Evolutionary conservation across 2,113 vertebrate genomes (phyloP).

Genomic region (Phrynosoma platyrhinos): DNA sequence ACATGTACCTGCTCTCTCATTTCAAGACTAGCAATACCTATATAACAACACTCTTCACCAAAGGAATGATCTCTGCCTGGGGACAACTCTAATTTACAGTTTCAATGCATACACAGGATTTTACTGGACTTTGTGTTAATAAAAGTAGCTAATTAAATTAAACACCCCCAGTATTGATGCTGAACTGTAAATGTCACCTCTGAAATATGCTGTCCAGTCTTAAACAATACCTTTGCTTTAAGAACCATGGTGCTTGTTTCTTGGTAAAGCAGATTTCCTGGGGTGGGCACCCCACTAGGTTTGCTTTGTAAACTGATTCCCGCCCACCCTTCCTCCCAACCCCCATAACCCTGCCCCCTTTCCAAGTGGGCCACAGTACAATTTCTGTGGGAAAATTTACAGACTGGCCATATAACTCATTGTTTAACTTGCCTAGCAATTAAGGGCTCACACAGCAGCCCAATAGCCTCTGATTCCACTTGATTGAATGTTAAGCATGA

Average conservation of each 20-base stretch:
- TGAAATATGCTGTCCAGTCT: conserved; percentile 47
- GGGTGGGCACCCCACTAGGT: background rate
- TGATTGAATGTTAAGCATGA: conserved; percentile 66
- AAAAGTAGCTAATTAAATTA: conserved; percentile 71
- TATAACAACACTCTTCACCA: conserved; percentile 46
- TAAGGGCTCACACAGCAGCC: conserved; percentile 51
- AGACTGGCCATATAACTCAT: conserved; percentile 43
- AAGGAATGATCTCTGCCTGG: conserved; percentile 34
- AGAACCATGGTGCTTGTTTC: fast-evolving
- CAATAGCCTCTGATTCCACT: conserved; percentile 57
- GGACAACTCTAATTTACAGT: conserved; percentile 60
- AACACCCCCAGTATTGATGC: conserved; percentile 59
- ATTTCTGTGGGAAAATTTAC: conserved; percentile 64
- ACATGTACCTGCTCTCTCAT: conserved; percentile 9
- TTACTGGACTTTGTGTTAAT: conserved; percentile 65
- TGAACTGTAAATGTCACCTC: conserved; percentile 56
- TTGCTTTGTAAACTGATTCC: conserved; percentile 19
- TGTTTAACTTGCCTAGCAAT: conserved; percentile 66
- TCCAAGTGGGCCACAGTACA: background rate
- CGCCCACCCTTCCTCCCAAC: background rate
- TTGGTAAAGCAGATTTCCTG: fast-evolving
- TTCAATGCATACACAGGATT: conserved; percentile 53
- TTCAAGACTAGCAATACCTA: conserved; percentile 38
- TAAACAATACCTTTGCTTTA: conserved; percentile 8
- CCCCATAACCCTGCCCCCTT: background rate